These are phyloP conservation scores for Morpho deidamia DNA, from an alignment of 2,888 invertebrate species.

Conservation along the genomic window DNA sequence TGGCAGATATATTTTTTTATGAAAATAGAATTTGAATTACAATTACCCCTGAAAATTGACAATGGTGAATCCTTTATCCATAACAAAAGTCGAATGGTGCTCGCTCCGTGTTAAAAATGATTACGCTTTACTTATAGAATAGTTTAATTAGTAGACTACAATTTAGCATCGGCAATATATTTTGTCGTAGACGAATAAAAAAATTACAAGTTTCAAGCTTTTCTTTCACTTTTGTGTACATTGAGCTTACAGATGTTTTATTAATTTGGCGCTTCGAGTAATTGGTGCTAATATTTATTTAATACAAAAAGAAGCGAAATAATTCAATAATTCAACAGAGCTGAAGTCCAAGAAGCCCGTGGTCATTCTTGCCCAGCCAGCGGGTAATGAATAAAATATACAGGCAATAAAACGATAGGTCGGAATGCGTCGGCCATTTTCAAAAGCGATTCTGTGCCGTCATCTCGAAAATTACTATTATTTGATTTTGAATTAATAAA, in stretches of 20 bases:
- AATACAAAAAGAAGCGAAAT: conserved; percentile 18
- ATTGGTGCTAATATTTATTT: conserved; percentile 11
- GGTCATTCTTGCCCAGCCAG: conserved; percentile 27
- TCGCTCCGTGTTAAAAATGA: no score
- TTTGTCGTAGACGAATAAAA: no score
- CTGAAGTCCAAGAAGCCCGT: conserved; percentile 18
- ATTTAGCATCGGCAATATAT: no score
- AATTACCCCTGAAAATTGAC: no score
- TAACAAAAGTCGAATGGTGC: no score
- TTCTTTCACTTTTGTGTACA: not conserved
- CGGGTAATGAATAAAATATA: conserved; percentile 63
- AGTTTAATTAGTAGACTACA: no score
- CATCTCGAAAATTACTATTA: conserved; percentile 75
- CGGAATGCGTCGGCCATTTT: conserved; percentile 66
- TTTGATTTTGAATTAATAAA: conserved; percentile 76
- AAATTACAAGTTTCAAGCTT: not conserved
- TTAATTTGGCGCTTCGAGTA: conserved; percentile 1
- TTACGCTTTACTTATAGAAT: no score
- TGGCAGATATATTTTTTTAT: no score
- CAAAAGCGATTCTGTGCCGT: conserved; percentile 66
- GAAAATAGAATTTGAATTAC: no score
- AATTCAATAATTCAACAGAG: conserved; percentile 24
- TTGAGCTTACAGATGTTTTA: not conserved
- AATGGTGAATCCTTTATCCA: no score
- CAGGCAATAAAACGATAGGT: conserved; percentile 61